Conservation (phyloP, 1,140 invertebrate genomes). For the Drosophila grimshawi region DNA sequence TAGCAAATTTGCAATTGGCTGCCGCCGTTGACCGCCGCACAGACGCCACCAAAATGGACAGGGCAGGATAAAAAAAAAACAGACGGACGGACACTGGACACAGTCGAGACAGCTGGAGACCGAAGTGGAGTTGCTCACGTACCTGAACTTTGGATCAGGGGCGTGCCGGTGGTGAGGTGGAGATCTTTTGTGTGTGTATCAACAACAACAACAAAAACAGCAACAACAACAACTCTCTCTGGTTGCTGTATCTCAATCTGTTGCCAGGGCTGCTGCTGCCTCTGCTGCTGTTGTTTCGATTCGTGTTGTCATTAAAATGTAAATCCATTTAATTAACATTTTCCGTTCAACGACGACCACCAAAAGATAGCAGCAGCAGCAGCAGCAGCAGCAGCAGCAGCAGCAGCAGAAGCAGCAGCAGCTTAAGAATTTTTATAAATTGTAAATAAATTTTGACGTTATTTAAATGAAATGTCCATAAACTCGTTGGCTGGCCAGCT, state of each 20-base stretch:
- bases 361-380: constrained; percentile 59
- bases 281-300: constrained; percentile 46
- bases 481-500: constrained; percentile 33
- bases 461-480: constrained; percentile 50
- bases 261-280: constrained; percentile 2
- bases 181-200: constrained; percentile 8
- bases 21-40: constrained; percentile 28
- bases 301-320: constrained; percentile 83
- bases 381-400: background rate
- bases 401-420: constrained; percentile 19
- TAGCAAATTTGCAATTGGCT: constrained; percentile 80
- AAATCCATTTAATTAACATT: constrained; percentile 82
- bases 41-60: constrained; percentile 27
- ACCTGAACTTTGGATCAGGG: background rate
- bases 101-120: constrained; percentile 14
- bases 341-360: constrained; percentile 61
- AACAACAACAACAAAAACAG: constrained; percentile 38
- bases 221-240: constrained; percentile 42
- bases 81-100: constrained; percentile 4
- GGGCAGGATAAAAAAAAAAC: constrained; percentile 4
- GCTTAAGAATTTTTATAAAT: constrained; percentile 73
- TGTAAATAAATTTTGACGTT: constrained; percentile 73
- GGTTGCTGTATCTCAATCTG: constrained; percentile 65
- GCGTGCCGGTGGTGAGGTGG: background rate
- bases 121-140: constrained; percentile 3